Percentiles rank a stretch among this genome's conserved stretches.
Evolutionary conservation across 2,113 vertebrate species (phyloP).

Genomic region (Leptobrachium ailaonicum): DNA sequence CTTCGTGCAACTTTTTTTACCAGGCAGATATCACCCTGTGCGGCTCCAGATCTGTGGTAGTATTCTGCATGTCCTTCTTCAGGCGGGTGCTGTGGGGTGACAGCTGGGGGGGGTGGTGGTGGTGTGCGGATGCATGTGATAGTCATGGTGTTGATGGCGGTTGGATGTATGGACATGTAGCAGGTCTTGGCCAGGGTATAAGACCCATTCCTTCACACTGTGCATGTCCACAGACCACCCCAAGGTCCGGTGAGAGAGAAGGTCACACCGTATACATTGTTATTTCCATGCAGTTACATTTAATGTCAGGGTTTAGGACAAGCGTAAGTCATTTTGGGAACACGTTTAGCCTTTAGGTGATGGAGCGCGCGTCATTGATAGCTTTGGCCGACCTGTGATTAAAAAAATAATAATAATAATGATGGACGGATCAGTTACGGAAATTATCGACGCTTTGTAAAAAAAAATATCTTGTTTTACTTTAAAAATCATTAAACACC

Average conservation of each 20-base stretch:
- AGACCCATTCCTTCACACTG: too few species aligned
- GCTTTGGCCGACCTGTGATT: conserved; percentile 24
- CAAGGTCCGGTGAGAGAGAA: too few species aligned
- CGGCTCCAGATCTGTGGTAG: conserved; percentile 47
- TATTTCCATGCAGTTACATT: neutral
- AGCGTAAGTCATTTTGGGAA: neutral
- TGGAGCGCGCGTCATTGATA: conserved; percentile 13
- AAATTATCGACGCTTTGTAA: too few species aligned
- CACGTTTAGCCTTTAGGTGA: conserved; percentile 28
- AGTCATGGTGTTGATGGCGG: too few species aligned
- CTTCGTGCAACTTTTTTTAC: conserved; percentile 50
- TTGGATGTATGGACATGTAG: too few species aligned
- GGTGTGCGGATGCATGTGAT: conserved; percentile 4
- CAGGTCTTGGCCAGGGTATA: too few species aligned
- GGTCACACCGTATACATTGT: neutral
- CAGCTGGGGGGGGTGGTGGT: neutral
- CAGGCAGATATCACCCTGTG: conserved; percentile 45
- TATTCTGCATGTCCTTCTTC: conserved; percentile 25
- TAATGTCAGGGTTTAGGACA: too few species aligned
- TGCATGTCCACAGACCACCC: too few species aligned
- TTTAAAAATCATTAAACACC: too few species aligned
- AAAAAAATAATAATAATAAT: conserved; percentile 4
- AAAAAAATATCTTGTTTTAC: too few species aligned
- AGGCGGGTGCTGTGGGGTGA: conserved; percentile 27
- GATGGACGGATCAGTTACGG: too few species aligned